Evolutionary conservation across 2,113 vertebrate species (phyloP).

Genomic region (Cisticola juncidis): DNA sequence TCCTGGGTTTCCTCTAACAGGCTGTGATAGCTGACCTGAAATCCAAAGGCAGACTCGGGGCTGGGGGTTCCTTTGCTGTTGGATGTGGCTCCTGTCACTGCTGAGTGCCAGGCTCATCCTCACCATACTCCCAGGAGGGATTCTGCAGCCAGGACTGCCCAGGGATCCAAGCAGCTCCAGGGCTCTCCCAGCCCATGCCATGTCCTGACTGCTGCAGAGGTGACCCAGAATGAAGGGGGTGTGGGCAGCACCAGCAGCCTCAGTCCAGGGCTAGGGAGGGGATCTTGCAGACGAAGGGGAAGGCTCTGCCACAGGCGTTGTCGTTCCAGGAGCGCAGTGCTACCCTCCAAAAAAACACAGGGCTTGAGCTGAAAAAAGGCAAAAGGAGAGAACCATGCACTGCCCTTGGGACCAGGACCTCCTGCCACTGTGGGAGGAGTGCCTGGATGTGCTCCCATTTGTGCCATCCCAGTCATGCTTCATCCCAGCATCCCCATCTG

Average conservation of each 20-base stretch:
- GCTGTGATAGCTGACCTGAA: rapidly evolving
- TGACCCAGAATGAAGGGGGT: neutral
- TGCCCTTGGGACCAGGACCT: rapidly evolving
- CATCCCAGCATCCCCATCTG: neutral
- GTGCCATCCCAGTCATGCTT: rapidly evolving
- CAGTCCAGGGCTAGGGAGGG: slow-evolving; percentile 70
- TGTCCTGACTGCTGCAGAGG: neutral
- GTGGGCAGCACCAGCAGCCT: neutral
- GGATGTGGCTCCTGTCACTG: neutral
- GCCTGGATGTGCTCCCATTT: neutral
- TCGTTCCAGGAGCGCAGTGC: slow-evolving; percentile 84
- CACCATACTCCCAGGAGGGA: neutral
- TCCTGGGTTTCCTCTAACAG: neutral
- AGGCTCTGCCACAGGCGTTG: slow-evolving; percentile 77
- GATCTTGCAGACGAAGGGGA: slow-evolving; percentile 86
- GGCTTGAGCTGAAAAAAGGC: neutral
- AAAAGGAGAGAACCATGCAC: neutral
- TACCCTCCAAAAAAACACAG: neutral
- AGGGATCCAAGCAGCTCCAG: neutral
- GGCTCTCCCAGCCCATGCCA: rapidly evolving
- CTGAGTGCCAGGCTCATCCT: neutral
- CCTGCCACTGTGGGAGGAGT: rapidly evolving
- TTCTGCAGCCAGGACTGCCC: neutral
- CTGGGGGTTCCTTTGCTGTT: neutral
- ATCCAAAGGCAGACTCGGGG: neutral